Evolutionary conservation across 2,888 invertebrate genomes (phyloP).

Genomic region (Synergus gifuensis): DNA sequence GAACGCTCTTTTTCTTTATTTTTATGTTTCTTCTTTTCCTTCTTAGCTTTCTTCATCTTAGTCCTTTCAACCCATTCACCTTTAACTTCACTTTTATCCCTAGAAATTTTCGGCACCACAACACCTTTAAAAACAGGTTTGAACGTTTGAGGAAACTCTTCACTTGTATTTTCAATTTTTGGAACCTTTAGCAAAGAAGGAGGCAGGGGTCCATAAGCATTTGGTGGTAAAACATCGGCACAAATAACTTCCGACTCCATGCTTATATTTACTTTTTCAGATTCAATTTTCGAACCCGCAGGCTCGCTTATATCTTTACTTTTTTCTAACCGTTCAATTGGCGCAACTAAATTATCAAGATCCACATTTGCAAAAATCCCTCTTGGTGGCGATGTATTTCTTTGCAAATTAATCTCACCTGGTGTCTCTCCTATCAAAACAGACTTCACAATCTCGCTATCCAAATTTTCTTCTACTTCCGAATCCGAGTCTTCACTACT

Average conservation of each 20-base stretch:
- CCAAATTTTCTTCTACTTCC: conserved; percentile 72
- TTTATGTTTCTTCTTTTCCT: conserved; percentile 73
- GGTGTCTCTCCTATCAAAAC: conserved; percentile 72
- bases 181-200: conserved; percentile 76
- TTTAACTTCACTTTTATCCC: conserved; percentile 43
- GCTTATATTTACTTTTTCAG: neutral
- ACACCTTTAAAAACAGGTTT: conserved; percentile 66
- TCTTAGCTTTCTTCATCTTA: conserved; percentile 68
- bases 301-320: neutral
- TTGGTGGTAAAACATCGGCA: conserved; percentile 54
- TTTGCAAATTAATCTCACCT: conserved; percentile 80
- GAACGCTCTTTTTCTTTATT: conserved; percentile 67
- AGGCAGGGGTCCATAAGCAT: conserved; percentile 82
- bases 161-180: conserved; percentile 49
- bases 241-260: conserved; percentile 31
- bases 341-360: conserved; percentile 79
- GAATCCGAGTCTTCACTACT: conserved; percentile 85
- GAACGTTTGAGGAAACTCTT: neutral
- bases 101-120: conserved; percentile 57
- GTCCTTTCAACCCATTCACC: conserved; percentile 69
- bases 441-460: conserved; percentile 66
- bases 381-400: conserved; percentile 85
- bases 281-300: conserved; percentile 14
- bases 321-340: conserved; percentile 45
- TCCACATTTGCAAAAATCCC: conserved; percentile 86